phyloP scores from a whole-genome alignment of 1,140 invertebrate species.

The Drosophila gunungcola region DNA sequence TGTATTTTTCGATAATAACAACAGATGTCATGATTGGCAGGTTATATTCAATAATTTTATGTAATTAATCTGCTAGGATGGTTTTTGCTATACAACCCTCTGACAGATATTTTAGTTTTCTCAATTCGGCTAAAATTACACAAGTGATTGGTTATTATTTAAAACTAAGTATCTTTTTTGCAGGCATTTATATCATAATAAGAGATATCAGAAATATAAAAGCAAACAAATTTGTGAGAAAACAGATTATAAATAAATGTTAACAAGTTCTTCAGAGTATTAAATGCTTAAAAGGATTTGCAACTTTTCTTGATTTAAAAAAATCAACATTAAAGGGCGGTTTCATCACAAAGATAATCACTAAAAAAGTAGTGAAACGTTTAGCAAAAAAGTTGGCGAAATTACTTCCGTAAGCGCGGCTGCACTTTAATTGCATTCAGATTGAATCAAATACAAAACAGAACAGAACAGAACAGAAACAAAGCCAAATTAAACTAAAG shows the following conservation, averaged over 20 bases:
- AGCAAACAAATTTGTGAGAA: too few relatives aligned
- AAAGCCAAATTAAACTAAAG: constrained; percentile 28
- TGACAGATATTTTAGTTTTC: background rate
- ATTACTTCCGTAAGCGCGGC: constrained; percentile 24
- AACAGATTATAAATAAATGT: too few relatives aligned
- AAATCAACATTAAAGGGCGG: background rate
- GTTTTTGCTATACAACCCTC: too few relatives aligned
- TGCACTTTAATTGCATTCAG: constrained; percentile 49
- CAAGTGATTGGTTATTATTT: too few relatives aligned
- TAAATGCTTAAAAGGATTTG: too few relatives aligned
- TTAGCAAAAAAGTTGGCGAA: constrained; percentile 3
- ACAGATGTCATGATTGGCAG: background rate
- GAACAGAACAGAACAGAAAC: constrained; percentile 14
- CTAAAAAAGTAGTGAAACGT: constrained; percentile 3
- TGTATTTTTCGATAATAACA: constrained; percentile 2
- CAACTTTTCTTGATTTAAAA: too few relatives aligned
- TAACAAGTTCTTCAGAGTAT: too few relatives aligned
- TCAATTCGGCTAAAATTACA: background rate
- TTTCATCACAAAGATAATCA: constrained; percentile 7
- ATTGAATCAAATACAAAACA: constrained; percentile 4
- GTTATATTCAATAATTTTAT: background rate
- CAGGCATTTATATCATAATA: too few relatives aligned
- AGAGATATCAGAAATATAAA: too few relatives aligned
- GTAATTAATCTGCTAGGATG: background rate
- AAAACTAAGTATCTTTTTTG: too few relatives aligned